These are phyloP conservation scores for Theocolax elegans DNA, from an alignment of 1,140 invertebrate genomes.

Conservation along the genomic window DNA sequence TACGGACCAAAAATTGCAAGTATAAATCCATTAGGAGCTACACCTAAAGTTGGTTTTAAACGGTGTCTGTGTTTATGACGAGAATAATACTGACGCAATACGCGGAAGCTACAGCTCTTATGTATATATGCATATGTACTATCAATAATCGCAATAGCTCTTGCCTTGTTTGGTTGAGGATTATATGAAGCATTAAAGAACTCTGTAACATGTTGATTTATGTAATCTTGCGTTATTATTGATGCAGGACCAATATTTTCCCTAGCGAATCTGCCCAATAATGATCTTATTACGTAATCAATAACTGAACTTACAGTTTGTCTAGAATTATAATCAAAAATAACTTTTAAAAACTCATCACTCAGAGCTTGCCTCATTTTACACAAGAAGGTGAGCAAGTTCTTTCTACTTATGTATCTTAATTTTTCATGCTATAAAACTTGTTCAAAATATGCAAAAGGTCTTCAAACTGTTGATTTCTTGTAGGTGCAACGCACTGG, in stretches of 20 bases:
- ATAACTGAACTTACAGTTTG: conserved; percentile 15
- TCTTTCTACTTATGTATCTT: conserved; percentile 12
- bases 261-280: not conserved
- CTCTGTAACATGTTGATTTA: conserved; percentile 1
- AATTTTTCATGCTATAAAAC: not conserved
- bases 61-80: conserved; percentile 24
- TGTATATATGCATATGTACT: conserved; percentile 22
- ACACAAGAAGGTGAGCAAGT: conserved; percentile 32
- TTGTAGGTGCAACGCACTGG: conserved; percentile 2
- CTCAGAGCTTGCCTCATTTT: conserved; percentile 36
- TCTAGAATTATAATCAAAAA: conserved; percentile 33
- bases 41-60: conserved; percentile 28
- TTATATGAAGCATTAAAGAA: conserved; percentile 22
- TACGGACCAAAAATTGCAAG: conserved; percentile 19
- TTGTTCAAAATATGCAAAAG: conserved; percentile 23
- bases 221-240: conserved; percentile 2
- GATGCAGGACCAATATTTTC: not conserved
- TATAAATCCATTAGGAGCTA: conserved; percentile 35
- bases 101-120: conserved; percentile 18
- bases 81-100: conserved; percentile 28
- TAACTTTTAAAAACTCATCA: conserved; percentile 34
- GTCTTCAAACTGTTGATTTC: conserved; percentile 9
- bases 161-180: not conserved
- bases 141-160: too few relatives aligned
- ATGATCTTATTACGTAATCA: not conserved